A percentile compares a stretch with the other conserved stretches of the same genome.
Evolutionary conservation across 2,113 vertebrate species (phyloP).

Genomic region (Podiceps cristatus): DNA sequence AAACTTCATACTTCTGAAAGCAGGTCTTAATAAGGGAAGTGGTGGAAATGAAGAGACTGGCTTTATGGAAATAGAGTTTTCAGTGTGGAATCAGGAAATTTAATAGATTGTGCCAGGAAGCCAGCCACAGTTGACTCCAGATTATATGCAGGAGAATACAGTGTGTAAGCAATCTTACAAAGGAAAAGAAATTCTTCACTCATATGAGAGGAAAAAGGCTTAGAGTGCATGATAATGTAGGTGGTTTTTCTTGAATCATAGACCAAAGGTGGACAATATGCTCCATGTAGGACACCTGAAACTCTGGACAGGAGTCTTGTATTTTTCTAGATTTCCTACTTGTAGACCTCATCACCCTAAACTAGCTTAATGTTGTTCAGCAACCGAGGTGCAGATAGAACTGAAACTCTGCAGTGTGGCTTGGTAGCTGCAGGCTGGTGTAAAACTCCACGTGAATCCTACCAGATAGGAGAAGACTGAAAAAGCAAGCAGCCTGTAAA

Average conservation of each 20-base stretch:
- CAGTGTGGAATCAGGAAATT: background rate
- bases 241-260: background rate
- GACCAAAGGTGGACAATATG: background rate
- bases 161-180: background rate
- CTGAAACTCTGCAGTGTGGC: background rate
- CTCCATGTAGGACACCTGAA: background rate
- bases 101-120: background rate
- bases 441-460: background rate
- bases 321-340: background rate
- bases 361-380: background rate
- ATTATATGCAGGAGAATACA: background rate
- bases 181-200: background rate
- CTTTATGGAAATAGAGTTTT: background rate
- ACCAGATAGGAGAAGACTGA: background rate
- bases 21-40: background rate
- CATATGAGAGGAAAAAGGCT: background rate
- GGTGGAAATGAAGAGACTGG: background rate
- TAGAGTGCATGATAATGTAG: background rate
- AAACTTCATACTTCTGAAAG: background rate
- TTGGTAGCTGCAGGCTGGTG: background rate
- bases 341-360: background rate
- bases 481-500: background rate
- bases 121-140: background rate
- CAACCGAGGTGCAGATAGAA: background rate
- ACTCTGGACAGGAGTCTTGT: background rate